These are phyloP conservation scores for Caenorhabditis latens DNA, from an alignment of 1,140 invertebrate species.

Conservation along the genomic window DNA sequence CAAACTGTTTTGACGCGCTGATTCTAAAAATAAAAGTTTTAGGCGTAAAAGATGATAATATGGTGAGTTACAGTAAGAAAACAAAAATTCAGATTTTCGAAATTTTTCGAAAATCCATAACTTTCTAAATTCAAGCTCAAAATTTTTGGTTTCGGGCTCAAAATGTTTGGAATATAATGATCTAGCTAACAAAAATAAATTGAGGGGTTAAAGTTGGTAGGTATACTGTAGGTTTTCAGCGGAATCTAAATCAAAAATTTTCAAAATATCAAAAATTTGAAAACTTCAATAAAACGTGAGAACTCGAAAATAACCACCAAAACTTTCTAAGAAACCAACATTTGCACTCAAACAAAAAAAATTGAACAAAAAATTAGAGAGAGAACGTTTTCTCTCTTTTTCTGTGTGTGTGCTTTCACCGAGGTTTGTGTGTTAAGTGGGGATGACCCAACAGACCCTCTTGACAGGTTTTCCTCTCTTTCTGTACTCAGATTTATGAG, in stretches of 20 bases:
- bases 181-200: neutral
- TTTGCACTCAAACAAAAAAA: neutral
- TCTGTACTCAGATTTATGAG: neutral
- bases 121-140: neutral
- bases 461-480: slow-evolving; percentile 31
- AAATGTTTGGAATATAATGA: neutral
- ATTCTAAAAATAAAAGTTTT: too few relatives aligned
- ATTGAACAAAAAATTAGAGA: neutral
- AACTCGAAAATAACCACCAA: neutral
- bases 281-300: neutral
- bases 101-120: neutral
- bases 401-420: slow-evolving; percentile 10
- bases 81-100: neutral
- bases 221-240: too few relatives aligned
- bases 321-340: neutral
- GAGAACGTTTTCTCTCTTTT: neutral
- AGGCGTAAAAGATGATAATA: too few relatives aligned
- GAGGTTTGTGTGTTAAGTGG: slow-evolving; percentile 50
- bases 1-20: too few relatives aligned
- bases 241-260: too few relatives aligned
- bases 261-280: neutral
- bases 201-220: too few relatives aligned
- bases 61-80: too few relatives aligned
- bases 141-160: neutral
- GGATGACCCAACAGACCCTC: slow-evolving; percentile 18